These are phyloP conservation scores for Hydrophis major DNA, from an alignment of 2,797 vertebrate species.

Conservation along the genomic window DNA sequence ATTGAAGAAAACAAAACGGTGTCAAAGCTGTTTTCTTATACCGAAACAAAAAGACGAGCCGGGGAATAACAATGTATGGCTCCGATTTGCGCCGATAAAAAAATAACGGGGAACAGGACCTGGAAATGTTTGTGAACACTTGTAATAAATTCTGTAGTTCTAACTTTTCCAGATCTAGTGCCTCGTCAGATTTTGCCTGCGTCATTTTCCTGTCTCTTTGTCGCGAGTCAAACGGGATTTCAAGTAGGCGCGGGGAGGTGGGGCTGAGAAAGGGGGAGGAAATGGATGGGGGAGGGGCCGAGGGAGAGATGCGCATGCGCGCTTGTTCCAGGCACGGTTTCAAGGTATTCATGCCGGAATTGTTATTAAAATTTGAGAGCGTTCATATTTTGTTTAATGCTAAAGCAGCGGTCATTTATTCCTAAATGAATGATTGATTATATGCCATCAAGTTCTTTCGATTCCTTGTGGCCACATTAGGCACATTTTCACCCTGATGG, in stretches of 20 bases:
- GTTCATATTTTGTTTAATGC: neutral
- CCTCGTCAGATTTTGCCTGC: neutral
- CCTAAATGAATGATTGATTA: neutral
- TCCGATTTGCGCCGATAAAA: neutral
- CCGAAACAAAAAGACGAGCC: too few species aligned
- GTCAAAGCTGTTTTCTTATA: neutral
- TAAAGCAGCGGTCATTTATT: neutral
- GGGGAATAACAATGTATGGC: neutral
- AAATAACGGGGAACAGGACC: neutral
- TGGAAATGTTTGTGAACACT: neutral
- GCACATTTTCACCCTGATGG: neutral
- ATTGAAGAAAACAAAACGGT: neutral
- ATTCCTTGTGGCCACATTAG: neutral
- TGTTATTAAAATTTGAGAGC: neutral
- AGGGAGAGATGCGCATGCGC: neutral
- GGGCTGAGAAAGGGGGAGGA: neutral
- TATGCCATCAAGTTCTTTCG: neutral
- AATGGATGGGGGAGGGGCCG: neutral
- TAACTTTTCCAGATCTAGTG: neutral
- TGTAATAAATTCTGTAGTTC: neutral
- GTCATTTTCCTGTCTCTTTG: neutral
- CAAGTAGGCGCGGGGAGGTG: neutral
- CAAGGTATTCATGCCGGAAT: neutral
- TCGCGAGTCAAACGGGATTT: neutral
- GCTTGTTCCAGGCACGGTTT: rapidly evolving